A percentile compares a stretch with the other conserved stretches of the same genome.
Conservation (phyloP, 2,113 vertebrate genomes). For the Thunnus maccoyii region DNA sequence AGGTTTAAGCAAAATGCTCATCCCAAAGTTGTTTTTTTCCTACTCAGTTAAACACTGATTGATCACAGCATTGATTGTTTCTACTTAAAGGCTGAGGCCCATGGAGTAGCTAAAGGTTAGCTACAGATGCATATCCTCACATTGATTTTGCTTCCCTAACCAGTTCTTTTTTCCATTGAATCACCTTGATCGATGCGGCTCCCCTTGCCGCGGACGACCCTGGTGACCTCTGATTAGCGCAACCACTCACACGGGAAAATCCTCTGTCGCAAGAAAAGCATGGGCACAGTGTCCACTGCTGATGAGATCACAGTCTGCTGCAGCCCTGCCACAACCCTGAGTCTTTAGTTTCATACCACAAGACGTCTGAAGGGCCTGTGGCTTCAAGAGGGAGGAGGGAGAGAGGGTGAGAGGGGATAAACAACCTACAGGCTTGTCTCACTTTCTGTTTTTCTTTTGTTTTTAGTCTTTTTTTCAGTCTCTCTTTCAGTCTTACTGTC, state of each 20-base stretch:
- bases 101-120: conserved; percentile 52
- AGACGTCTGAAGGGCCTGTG: conserved; percentile 17
- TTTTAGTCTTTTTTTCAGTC: background rate
- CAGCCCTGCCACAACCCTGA: background rate
- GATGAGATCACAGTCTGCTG: conserved; percentile 44
- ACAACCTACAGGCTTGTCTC: background rate
- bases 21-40: conserved; percentile 6
- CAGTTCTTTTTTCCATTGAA: conserved; percentile 54
- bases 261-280: conserved; percentile 22
- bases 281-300: background rate
- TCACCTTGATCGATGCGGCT: conserved; percentile 48
- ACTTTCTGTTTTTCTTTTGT: background rate
- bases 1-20: conserved; percentile 38
- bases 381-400: background rate
- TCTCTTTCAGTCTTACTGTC: background rate
- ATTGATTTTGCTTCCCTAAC: conserved; percentile 72
- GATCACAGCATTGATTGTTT: conserved; percentile 69
- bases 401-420: background rate
- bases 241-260: conserved; percentile 46
- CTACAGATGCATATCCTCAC: conserved; percentile 58
- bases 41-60: conserved; percentile 57
- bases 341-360: conserved; percentile 27
- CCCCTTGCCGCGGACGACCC: conserved; percentile 34
- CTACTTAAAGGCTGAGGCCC: conserved; percentile 49
- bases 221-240: conserved; percentile 63